Evolutionary conservation across 2,797 vertebrate genomes (phyloP).

Genomic region (Schizothorax lantsangensis): DNA sequence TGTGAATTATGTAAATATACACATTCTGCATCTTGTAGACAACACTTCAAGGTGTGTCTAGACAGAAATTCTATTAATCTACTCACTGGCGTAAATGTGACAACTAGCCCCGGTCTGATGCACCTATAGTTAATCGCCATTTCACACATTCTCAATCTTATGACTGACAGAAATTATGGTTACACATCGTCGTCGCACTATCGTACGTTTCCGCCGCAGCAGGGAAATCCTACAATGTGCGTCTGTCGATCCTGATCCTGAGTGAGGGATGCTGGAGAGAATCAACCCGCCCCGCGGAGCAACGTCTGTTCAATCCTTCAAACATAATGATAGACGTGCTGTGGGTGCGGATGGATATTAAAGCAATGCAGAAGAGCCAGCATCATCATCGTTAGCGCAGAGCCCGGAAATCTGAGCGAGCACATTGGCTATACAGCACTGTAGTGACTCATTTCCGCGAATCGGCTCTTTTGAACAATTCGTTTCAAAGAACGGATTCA

Average conservation of each 20-base stretch:
- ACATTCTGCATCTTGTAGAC: neutral
- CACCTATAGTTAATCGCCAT: neutral
- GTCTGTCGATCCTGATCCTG: neutral
- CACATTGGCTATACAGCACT: neutral
- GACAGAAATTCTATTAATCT: neutral
- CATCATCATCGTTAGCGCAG: constrained; percentile 24
- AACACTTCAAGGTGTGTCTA: neutral
- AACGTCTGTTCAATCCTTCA: neutral
- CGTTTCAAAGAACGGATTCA: neutral
- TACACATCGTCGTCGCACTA: neutral
- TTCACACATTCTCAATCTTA: neutral
- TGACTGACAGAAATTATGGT: constrained; percentile 3
- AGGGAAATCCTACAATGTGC: neutral
- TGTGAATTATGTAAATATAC: neutral
- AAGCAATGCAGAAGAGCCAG: neutral
- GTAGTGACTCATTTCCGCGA: neutral
- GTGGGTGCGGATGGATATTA: constrained; percentile 5
- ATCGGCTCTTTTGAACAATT: constrained; percentile 5
- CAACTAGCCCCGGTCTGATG: neutral
- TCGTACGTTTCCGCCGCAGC: neutral
- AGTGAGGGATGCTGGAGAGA: neutral
- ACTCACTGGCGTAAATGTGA: neutral
- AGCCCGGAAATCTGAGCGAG: constrained; percentile 32
- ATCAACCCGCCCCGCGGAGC: neutral
- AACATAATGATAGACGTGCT: neutral